Evolutionary conservation across 1,140 invertebrate species (phyloP).

Genomic region (Penaeus chinensis): DNA sequence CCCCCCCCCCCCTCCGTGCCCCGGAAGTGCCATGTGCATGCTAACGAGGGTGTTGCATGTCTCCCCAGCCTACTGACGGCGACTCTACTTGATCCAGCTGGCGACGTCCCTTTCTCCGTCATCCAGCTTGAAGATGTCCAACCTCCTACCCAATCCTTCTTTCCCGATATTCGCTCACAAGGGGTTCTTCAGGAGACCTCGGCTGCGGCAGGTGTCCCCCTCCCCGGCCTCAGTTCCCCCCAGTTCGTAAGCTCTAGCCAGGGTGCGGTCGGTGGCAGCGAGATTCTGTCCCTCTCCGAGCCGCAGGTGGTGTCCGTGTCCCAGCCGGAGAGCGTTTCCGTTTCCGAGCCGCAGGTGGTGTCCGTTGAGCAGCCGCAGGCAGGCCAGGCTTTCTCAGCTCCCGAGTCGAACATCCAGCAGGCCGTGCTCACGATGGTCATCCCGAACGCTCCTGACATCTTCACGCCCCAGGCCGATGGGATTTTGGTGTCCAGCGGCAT

Average conservation of each 20-base stretch:
- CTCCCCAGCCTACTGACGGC: conserved; percentile 32
- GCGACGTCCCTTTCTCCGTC: not conserved
- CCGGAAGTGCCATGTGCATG: conserved; percentile 19
- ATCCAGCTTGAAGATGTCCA: not conserved
- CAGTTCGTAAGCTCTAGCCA: conserved; percentile 19
- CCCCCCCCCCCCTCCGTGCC: not conserved
- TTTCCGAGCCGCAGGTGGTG: conserved; percentile 19
- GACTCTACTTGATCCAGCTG: conserved; percentile 22
- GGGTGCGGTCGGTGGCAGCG: not conserved
- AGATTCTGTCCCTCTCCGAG: not conserved
- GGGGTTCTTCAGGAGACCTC: conserved; percentile 36
- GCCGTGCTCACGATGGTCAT: conserved; percentile 1
- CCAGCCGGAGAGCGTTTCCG: conserved; percentile 12
- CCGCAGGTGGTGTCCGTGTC: conserved; percentile 15
- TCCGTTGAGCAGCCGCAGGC: conserved; percentile 12
- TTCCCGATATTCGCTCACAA: not conserved
- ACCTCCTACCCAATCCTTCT: not conserved
- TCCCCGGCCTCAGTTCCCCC: no score
- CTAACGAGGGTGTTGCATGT: conserved; percentile 51
- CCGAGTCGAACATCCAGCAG: not conserved
- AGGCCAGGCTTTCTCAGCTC: not conserved
- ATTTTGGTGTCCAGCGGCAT: not conserved
- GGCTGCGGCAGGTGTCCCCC: not conserved
- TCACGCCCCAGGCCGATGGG: not conserved
- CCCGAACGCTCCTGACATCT: not conserved